Evolutionary conservation across 2,797 vertebrate species (phyloP).

Genomic region (Intellagama lesueurii): DNA sequence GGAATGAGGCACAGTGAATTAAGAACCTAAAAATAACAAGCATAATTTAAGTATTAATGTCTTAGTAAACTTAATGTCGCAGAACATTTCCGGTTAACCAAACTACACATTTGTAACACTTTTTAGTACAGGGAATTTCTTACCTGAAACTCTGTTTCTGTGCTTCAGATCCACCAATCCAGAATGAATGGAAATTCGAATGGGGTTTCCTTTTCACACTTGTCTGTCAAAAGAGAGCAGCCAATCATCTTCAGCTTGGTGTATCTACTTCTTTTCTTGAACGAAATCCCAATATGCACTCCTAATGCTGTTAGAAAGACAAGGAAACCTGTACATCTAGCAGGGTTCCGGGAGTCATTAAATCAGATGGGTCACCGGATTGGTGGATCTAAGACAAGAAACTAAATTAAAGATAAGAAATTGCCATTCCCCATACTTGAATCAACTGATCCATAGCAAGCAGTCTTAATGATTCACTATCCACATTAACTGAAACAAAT

Average conservation of each 20-base stretch:
- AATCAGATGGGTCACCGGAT: constrained; percentile 69
- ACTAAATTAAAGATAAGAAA: constrained; percentile 57
- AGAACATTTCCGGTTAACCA: constrained; percentile 63
- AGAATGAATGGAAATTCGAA: constrained; percentile 81
- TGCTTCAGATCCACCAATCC: constrained; percentile 85
- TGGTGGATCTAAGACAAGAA: constrained; percentile 81
- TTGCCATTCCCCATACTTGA: constrained; percentile 41
- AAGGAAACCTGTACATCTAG: constrained; percentile 80
- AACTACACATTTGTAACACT: constrained; percentile 72
- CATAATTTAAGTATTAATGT: not conserved
- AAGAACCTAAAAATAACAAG: not conserved
- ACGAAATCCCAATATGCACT: constrained; percentile 79
- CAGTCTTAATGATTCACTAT: constrained; percentile 7
- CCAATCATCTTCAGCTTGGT: constrained; percentile 85
- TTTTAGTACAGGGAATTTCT: constrained; percentile 79
- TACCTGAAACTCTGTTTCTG: constrained; percentile 84
- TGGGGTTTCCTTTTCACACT: constrained; percentile 83
- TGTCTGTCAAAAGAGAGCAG: constrained; percentile 86
- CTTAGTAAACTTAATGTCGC: constrained; percentile 28
- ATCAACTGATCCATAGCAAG: constrained; percentile 14
- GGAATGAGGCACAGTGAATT: not conserved
- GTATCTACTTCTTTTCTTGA: constrained; percentile 81
- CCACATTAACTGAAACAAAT: constrained; percentile 25
- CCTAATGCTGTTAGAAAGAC: constrained; percentile 80
- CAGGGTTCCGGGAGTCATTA: constrained; percentile 64